These are phyloP conservation scores for Oligia latruncula DNA, from an alignment of 2,888 invertebrate genomes.

Conservation along the genomic window DNA sequence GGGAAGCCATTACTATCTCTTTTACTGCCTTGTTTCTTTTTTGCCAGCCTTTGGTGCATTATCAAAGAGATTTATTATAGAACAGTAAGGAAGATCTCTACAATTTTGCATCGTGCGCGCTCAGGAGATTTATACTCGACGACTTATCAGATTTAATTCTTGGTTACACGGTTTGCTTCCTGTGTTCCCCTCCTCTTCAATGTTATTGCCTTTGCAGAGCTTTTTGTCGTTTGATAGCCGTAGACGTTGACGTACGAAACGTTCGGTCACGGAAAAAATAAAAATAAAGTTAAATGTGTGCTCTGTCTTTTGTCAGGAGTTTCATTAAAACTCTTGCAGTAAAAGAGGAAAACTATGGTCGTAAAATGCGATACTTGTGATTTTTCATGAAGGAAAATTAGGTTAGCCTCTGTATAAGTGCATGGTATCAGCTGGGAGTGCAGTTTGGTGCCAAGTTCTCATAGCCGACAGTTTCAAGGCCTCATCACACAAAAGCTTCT, in stretches of 20 bases:
- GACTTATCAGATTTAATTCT: slow-evolving; percentile 67
- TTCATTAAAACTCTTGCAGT: slow-evolving; percentile 31
- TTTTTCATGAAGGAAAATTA: slow-evolving; percentile 51
- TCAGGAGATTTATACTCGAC: slow-evolving; percentile 56
- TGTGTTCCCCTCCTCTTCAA: slow-evolving; percentile 46
- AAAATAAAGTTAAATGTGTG: background rate
- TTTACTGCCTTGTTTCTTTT: slow-evolving; percentile 64
- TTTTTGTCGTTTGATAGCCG: slow-evolving; percentile 26
- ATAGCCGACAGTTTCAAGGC: slow-evolving; percentile 67
- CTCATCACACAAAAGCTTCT: slow-evolving; percentile 71
- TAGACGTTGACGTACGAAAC: slow-evolving; percentile 9
- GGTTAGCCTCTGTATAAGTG: slow-evolving; percentile 56
- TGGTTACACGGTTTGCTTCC: slow-evolving; percentile 49
- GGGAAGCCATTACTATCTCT: slow-evolving; percentile 67
- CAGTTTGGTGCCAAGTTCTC: slow-evolving; percentile 66
- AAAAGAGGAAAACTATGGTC: slow-evolving; percentile 13
- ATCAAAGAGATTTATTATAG: slow-evolving; percentile 64
- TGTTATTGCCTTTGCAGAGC: slow-evolving; percentile 40
- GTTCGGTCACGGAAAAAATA: background rate
- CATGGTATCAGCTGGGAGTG: slow-evolving; percentile 53
- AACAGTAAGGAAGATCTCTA: slow-evolving; percentile 37
- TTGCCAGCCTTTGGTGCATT: slow-evolving; percentile 55
- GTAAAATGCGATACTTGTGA: slow-evolving; percentile 15
- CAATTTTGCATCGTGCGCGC: slow-evolving; percentile 58
- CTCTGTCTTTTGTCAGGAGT: slow-evolving; percentile 8